Evolutionary conservation across 2,113 vertebrate species (phyloP).

Genomic region (Albula glossodonta): DNA sequence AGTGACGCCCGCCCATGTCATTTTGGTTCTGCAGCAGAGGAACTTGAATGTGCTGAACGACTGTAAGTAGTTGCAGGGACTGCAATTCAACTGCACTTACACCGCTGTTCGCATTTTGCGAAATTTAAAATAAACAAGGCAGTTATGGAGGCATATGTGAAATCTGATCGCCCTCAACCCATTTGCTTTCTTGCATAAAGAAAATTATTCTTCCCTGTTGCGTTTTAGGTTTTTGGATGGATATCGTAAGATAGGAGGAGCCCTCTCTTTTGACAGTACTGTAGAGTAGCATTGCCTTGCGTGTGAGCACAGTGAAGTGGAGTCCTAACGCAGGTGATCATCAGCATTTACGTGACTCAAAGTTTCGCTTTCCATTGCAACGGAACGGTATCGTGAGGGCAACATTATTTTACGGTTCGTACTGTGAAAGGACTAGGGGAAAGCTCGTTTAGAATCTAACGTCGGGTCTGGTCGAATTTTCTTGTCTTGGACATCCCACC

Average conservation of each 20-base stretch:
- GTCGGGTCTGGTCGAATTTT: not conserved
- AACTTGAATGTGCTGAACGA: constrained; percentile 27
- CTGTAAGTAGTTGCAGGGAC: not conserved
- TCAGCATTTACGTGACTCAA: not conserved
- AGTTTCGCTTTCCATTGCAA: not conserved
- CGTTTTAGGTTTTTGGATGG: constrained; percentile 15
- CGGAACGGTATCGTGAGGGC: too few relatives aligned
- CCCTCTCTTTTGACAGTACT: constrained; percentile 20
- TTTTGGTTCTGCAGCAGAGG: constrained; percentile 51
- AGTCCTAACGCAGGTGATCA: constrained; percentile 2
- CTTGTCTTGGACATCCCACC: not conserved
- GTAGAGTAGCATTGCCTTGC: constrained; percentile 14
- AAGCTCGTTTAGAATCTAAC: not conserved
- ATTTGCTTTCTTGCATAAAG: constrained; percentile 47
- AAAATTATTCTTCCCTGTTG: not conserved
- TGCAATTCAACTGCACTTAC: not conserved
- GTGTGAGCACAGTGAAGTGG: not conserved
- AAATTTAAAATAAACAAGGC: constrained; percentile 12
- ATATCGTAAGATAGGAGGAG: constrained; percentile 37
- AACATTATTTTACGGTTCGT: too few relatives aligned
- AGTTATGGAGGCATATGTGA: constrained; percentile 46
- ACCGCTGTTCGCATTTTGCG: not conserved
- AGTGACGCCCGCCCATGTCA: constrained; percentile 58
- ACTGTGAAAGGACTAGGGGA: not conserved
- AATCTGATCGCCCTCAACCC: constrained; percentile 48